These are phyloP conservation scores for Pluvianellus socialis DNA, from an alignment of 2,113 vertebrate species.

Conservation along the genomic window DNA sequence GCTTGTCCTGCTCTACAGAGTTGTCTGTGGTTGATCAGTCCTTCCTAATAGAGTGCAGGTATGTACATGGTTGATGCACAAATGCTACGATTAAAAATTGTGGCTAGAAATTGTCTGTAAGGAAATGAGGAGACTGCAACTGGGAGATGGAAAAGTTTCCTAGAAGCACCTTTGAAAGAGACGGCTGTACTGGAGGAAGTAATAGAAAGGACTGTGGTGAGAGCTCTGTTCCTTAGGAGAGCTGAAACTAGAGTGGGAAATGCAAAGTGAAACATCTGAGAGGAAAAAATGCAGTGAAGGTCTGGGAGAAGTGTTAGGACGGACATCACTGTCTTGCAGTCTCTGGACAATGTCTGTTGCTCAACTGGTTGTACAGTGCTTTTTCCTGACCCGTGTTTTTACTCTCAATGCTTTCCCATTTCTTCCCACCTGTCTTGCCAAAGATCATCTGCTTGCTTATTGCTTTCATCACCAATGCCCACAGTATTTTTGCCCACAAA, in stretches of 20 bases:
- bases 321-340: background rate
- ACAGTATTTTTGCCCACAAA: background rate
- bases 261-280: background rate
- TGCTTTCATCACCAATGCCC: background rate
- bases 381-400: background rate
- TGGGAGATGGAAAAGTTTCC: background rate
- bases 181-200: background rate
- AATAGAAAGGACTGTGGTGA: background rate
- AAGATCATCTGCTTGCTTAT: constrained; percentile 6
- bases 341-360: background rate
- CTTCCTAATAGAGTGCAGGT: background rate
- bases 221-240: background rate
- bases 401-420: background rate
- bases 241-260: background rate
- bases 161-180: background rate
- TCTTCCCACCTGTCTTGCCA: background rate
- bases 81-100: background rate
- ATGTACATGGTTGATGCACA: background rate
- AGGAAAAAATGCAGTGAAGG: background rate
- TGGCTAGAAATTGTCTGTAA: background rate
- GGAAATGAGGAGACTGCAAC: background rate
- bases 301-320: background rate
- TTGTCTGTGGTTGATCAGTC: background rate
- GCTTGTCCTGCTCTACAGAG: background rate
- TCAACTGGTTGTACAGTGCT: background rate